phyloP scores from a whole-genome alignment of 2,797 vertebrate genomes.

The Pantherophis vulpinus region DNA sequence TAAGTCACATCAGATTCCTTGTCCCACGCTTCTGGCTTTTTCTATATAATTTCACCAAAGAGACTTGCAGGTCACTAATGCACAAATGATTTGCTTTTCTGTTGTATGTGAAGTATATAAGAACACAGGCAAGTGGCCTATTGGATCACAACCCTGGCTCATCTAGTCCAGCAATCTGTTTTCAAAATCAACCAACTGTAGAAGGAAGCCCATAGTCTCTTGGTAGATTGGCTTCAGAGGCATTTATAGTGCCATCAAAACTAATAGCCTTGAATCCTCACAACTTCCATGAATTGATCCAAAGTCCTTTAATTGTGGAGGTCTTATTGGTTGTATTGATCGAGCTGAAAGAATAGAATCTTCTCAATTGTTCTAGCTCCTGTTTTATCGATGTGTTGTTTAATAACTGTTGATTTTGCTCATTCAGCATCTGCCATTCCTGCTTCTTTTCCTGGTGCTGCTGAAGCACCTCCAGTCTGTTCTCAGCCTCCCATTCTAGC shows the following conservation, averaged over 20 bases:
- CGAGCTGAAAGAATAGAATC: background rate
- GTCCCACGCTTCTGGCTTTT: background rate
- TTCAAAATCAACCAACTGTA: background rate
- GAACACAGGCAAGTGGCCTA: background rate
- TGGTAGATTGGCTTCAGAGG: background rate
- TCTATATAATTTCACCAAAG: background rate
- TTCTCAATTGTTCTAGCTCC: fast-evolving
- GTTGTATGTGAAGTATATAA: background rate
- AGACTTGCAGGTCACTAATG: background rate
- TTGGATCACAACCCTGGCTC: background rate
- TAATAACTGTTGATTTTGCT: constrained; percentile 35
- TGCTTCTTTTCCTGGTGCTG: constrained; percentile 20
- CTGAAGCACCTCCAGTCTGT: constrained; percentile 35
- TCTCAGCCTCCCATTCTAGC: constrained; percentile 24
- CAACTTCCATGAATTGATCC: background rate
- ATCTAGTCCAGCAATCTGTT: background rate
- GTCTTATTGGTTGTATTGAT: fast-evolving
- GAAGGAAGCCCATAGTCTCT: background rate
- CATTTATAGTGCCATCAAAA: background rate
- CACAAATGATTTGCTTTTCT: background rate
- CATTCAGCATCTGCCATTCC: constrained; percentile 44
- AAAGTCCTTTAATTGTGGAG: fast-evolving
- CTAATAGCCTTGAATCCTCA: background rate
- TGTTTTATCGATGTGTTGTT: fast-evolving
- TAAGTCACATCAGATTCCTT: background rate